phyloP scores from a whole-genome alignment of 2,113 vertebrate species.

The Campylorhamphus procurvoides region DNA sequence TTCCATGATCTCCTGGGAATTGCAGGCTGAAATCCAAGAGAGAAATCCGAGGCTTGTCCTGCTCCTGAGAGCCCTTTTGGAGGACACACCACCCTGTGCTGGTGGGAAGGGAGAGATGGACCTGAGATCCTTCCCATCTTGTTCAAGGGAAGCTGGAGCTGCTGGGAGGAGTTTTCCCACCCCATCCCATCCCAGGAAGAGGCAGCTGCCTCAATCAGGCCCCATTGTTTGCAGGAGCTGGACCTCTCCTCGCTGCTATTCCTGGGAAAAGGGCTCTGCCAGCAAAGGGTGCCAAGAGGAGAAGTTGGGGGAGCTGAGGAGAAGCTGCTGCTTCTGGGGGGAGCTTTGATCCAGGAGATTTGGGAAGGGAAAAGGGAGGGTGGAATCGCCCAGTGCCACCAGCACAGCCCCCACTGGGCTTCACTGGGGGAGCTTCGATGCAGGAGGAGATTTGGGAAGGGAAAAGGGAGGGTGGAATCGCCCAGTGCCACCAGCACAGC shows the following conservation, averaged over 20 bases:
- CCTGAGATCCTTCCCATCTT: not conserved
- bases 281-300: not conserved
- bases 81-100: not conserved
- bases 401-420: not conserved
- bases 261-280: not conserved
- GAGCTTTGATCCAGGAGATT: not conserved
- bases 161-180: not conserved
- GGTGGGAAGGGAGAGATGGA: not conserved
- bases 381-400: not conserved
- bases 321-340: not conserved
- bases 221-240: not conserved
- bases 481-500: not conserved
- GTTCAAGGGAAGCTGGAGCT: not conserved
- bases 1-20: not conserved
- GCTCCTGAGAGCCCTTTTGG: not conserved
- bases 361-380: not conserved
- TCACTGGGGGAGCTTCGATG: not conserved
- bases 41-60: not conserved
- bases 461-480: not conserved
- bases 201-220: conserved; percentile 22
- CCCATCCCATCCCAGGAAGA: not conserved
- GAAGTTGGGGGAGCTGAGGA: not conserved
- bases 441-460: not conserved
- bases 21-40: rapidly evolving
- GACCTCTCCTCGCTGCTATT: not conserved